phyloP scores from a whole-genome alignment of 2,888 invertebrate species.

The Cactoblastis cactorum region DNA sequence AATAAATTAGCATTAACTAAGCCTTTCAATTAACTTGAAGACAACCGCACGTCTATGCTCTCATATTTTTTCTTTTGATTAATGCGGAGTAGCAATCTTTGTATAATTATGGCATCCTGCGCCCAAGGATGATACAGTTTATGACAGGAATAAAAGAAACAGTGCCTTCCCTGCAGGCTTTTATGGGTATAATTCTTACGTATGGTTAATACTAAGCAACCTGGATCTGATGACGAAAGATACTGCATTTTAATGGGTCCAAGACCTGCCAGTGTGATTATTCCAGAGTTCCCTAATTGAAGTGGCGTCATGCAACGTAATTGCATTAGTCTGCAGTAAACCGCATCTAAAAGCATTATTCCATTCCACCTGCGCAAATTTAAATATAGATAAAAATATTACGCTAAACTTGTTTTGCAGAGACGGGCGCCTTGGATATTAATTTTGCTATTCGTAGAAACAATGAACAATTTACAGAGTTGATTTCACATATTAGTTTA shows the following conservation, averaged over 20 bases:
- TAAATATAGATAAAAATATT: not conserved
- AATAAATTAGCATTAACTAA: not conserved
- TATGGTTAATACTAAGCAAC: conserved; percentile 5
- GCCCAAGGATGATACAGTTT: conserved; percentile 2
- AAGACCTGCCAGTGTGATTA: conserved; percentile 33
- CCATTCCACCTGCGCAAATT: conserved; percentile 12
- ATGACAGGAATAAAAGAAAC: conserved; percentile 7
- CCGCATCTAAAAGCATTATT: conserved; percentile 4
- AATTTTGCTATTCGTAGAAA: not conserved
- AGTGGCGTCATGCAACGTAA: conserved; percentile 32
- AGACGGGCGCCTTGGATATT: not conserved
- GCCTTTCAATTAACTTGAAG: not conserved
- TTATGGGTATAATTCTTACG: conserved; percentile 1
- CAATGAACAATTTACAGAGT: not conserved
- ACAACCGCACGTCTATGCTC: not conserved
- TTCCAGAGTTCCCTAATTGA: conserved; percentile 31
- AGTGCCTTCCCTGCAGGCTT: conserved; percentile 2
- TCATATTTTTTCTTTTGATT: not conserved
- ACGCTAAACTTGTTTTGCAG: not conserved
- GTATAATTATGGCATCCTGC: conserved; percentile 5
- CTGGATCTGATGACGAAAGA: conserved; percentile 20
- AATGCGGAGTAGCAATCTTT: not conserved
- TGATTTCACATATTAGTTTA: not conserved
- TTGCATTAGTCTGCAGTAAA: conserved; percentile 22
- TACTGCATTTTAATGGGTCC: conserved; percentile 30